phyloP scores from a whole-genome alignment of 2,888 invertebrate genomes.

The Lamellibrachia satsuma region DNA sequence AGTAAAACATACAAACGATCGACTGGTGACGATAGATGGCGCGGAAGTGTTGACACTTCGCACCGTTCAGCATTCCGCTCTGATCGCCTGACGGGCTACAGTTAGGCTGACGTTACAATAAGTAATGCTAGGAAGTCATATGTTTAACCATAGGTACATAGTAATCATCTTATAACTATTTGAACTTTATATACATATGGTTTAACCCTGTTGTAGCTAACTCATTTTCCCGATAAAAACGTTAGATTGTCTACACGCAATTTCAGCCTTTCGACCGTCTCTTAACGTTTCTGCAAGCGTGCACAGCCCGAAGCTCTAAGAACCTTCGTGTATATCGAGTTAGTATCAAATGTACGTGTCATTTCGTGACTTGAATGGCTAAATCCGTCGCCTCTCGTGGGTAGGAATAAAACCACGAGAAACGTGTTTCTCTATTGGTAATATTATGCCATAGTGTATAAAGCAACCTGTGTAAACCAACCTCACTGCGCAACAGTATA shows the following conservation, averaged over 20 bases:
- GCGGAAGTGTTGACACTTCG: neutral
- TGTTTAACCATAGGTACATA: neutral
- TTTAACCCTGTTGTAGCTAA: too few species aligned
- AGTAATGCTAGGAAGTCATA: neutral
- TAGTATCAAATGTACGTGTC: neutral
- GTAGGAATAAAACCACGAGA: too few species aligned
- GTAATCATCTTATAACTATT: too few species aligned
- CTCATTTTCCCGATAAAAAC: neutral
- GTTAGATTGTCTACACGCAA: too few species aligned
- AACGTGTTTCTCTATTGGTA: too few species aligned
- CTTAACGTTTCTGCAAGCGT: neutral
- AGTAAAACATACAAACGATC: constrained; percentile 17
- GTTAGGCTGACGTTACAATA: neutral
- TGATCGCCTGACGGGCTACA: neutral
- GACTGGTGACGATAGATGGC: neutral
- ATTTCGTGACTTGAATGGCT: neutral
- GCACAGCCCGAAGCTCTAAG: neutral
- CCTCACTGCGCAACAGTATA: neutral
- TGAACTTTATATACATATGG: too few species aligned
- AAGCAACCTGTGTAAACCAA: too few species aligned
- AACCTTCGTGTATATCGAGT: neutral
- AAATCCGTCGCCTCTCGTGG: neutral
- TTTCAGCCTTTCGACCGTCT: neutral
- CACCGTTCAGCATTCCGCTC: neutral
- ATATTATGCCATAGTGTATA: too few species aligned